A percentile compares a stretch with the other conserved stretches of the same genome.
These are phyloP conservation scores for Villa cingulata DNA, from an alignment of 2,888 invertebrate genomes.

Conservation along the genomic window DNA sequence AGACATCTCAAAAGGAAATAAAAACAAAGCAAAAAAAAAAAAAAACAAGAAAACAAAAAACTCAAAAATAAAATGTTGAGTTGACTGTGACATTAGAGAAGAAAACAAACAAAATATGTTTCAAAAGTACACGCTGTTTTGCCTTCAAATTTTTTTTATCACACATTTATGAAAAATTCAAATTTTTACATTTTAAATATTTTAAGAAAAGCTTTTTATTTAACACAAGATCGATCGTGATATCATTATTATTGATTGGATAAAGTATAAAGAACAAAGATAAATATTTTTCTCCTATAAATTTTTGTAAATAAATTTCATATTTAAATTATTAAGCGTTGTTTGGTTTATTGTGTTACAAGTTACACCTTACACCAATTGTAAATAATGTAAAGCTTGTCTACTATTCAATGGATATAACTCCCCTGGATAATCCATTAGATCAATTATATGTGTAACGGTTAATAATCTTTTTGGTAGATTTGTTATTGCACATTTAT, in stretches of 20 bases:
- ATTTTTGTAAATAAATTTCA: background rate
- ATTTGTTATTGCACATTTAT: background rate
- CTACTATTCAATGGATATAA: constrained; percentile 2
- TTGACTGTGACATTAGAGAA: too few relatives aligned
- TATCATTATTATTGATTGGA: too few relatives aligned
- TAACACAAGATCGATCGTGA: too few relatives aligned
- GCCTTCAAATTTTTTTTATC: too few relatives aligned
- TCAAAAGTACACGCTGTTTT: too few relatives aligned
- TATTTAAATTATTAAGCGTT: background rate
- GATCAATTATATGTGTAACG: constrained; percentile 48
- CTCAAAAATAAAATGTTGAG: too few relatives aligned
- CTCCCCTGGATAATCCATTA: constrained; percentile 33
- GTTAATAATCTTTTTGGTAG: constrained; percentile 42
- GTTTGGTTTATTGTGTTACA: too few relatives aligned
- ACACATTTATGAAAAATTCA: too few relatives aligned
- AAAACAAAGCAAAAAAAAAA: constrained; percentile 1
- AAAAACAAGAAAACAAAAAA: background rate
- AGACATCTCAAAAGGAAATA: constrained; percentile 4
- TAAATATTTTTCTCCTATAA: background rate
- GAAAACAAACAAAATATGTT: too few relatives aligned
- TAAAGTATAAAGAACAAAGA: too few relatives aligned
- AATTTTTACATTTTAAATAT: too few relatives aligned
- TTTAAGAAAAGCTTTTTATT: too few relatives aligned
- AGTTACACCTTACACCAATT: background rate
- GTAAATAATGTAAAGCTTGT: constrained; percentile 2